phyloP scores from a whole-genome alignment of 2,113 vertebrate species.

The Bostrychus sinensis region DNA sequence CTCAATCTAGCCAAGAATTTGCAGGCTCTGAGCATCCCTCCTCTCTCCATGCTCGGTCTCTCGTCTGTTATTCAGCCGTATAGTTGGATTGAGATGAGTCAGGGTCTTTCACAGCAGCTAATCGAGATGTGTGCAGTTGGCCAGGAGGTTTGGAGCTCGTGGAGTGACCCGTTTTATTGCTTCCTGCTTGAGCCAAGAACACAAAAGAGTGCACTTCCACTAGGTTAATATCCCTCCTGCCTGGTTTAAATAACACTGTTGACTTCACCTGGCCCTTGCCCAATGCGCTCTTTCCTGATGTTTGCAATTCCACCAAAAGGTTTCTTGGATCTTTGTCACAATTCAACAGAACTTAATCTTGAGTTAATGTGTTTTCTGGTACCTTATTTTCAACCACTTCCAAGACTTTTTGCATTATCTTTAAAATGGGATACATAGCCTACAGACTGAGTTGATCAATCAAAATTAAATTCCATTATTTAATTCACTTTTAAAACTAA shows the following conservation, averaged over 20 bases:
- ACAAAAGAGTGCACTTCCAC: constrained; percentile 68
- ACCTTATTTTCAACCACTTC: background rate
- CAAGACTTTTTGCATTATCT: background rate
- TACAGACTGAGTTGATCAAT: no score
- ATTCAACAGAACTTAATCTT: constrained; percentile 43
- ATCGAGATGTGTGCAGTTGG: constrained; percentile 69
- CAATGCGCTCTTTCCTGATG: constrained; percentile 52
- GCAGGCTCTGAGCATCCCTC: constrained; percentile 27
- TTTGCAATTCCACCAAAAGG: constrained; percentile 45
- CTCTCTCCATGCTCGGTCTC: constrained; percentile 42
- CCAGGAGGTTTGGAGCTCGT: constrained; percentile 48
- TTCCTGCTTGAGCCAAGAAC: constrained; percentile 56
- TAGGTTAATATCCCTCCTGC: constrained; percentile 67
- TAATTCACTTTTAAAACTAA: no score
- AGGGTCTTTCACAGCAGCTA: constrained; percentile 59
- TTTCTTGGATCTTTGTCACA: constrained; percentile 23
- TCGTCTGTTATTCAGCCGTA: constrained; percentile 45
- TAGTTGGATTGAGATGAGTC: constrained; percentile 71
- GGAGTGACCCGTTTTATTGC: constrained; percentile 72
- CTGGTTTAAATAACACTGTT: constrained; percentile 59
- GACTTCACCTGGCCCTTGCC: constrained; percentile 39
- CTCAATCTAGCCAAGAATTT: constrained; percentile 51
- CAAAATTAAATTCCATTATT: no score
- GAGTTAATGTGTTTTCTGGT: constrained; percentile 42
- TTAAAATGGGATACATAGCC: no score